Conservation (phyloP, 1,140 invertebrate species). For the Wasmannia auropunctata region DNA sequence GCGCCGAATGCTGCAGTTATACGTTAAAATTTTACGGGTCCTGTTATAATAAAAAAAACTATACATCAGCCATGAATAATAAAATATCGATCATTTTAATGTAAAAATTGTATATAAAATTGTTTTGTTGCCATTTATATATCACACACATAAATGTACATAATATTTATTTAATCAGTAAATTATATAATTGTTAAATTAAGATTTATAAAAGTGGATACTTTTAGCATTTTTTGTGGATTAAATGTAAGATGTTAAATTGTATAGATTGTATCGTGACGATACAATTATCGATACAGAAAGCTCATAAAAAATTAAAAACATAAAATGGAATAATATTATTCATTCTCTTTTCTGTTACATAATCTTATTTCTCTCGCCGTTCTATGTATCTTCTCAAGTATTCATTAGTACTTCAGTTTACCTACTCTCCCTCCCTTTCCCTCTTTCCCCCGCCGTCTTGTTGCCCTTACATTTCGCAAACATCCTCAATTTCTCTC, state of each 20-base stretch:
- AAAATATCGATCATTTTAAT: background rate
- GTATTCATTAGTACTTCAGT: constrained; percentile 30
- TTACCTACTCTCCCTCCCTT: background rate
- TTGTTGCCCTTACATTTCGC: constrained; percentile 15
- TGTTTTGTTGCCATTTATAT: background rate
- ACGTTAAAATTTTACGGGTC: background rate
- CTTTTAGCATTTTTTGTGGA: background rate
- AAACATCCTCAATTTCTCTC: constrained; percentile 30
- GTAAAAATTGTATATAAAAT: background rate
- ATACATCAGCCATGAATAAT: background rate
- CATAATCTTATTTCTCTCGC: background rate
- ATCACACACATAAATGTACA: background rate
- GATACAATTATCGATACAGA: background rate
- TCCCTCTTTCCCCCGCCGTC: no score
- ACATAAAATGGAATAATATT: background rate
- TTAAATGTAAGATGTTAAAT: background rate
- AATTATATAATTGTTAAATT: background rate
- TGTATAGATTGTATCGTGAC: background rate
- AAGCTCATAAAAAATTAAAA: constrained; percentile 5
- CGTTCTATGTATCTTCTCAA: background rate
- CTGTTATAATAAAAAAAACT: background rate
- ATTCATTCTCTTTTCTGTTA: background rate
- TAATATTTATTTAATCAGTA: background rate
- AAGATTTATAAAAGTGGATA: background rate
- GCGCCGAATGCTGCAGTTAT: background rate